Conservation (phyloP, 2,888 invertebrate species). For the Drosophila hamatofila region DNA sequence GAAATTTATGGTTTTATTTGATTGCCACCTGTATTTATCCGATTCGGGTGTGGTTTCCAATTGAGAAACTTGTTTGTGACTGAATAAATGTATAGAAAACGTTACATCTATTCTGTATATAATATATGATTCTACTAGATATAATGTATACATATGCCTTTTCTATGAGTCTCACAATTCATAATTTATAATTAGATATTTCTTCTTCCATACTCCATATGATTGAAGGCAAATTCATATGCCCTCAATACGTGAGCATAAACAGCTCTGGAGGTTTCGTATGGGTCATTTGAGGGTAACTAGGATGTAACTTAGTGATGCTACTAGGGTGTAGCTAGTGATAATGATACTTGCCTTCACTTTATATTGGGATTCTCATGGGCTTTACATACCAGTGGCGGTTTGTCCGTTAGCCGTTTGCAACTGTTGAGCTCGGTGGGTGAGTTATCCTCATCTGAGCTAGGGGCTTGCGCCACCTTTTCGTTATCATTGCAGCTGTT, state of each 20-base stretch:
- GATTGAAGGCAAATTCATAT: neutral
- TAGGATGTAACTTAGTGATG: neutral
- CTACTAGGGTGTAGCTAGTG: neutral
- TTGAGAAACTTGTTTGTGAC: neutral
- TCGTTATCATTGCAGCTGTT: slow-evolving; percentile 84
- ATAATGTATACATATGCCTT: no score
- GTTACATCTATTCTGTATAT: no score
- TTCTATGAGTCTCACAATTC: neutral
- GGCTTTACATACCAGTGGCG: slow-evolving; percentile 87
- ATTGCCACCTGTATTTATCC: no score
- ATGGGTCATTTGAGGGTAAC: neutral
- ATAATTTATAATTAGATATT: neutral
- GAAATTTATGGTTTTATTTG: no score
- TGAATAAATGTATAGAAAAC: neutral
- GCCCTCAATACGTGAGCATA: neutral
- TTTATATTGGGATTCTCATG: neutral
- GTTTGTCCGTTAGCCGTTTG: slow-evolving; percentile 91
- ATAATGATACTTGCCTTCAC: neutral
- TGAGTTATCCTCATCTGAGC: slow-evolving; percentile 94
- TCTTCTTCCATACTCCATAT: neutral
- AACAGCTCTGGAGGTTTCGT: neutral
- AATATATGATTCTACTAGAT: no score
- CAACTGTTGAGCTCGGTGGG: slow-evolving; percentile 94
- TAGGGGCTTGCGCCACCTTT: slow-evolving; percentile 84
- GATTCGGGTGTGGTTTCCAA: neutral